Evolutionary conservation across 1,140 invertebrate species (phyloP).

Genomic region (Oncopeltus fasciatus): DNA sequence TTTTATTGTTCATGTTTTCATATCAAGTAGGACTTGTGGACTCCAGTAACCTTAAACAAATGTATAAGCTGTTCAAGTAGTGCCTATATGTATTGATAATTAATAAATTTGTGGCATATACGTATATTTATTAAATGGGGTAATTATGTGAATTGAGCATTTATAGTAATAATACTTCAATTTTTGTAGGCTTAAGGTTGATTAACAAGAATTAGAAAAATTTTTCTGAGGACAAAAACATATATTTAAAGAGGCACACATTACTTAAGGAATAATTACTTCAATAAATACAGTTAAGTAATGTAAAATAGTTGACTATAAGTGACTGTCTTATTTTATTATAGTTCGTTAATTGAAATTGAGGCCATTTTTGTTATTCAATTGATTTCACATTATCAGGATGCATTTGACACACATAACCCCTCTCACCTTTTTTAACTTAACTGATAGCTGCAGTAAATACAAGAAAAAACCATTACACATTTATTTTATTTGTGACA

Average conservation of each 20-base stretch:
- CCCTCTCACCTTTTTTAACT: too few species aligned
- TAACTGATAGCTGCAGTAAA: too few species aligned
- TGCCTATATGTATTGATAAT: slow-evolving; percentile 5
- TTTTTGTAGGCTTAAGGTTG: not conserved
- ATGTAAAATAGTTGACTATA: too few species aligned
- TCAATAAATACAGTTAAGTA: too few species aligned
- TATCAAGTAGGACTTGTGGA: not conserved
- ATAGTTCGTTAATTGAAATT: too few species aligned
- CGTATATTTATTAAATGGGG: slow-evolving; percentile 8
- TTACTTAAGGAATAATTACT: not conserved
- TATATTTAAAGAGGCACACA: slow-evolving; percentile 1
- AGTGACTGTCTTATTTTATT: too few species aligned
- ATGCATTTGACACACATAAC: too few species aligned
- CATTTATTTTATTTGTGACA: too few species aligned
- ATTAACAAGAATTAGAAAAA: not conserved
- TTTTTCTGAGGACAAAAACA: not conserved
- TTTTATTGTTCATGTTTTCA: not conserved
- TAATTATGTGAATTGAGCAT: slow-evolving; percentile 14
- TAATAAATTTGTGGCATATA: slow-evolving; percentile 8
- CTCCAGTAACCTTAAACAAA: not conserved
- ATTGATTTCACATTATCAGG: too few species aligned
- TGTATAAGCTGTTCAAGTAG: slow-evolving; percentile 12
- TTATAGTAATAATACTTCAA: slow-evolving; percentile 3
- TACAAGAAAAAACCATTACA: too few species aligned
- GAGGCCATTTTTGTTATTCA: too few species aligned